Base-by-base conservation (phyloP, 2,113 vertebrate genomes). In the Phasianus colchicus region DNA sequence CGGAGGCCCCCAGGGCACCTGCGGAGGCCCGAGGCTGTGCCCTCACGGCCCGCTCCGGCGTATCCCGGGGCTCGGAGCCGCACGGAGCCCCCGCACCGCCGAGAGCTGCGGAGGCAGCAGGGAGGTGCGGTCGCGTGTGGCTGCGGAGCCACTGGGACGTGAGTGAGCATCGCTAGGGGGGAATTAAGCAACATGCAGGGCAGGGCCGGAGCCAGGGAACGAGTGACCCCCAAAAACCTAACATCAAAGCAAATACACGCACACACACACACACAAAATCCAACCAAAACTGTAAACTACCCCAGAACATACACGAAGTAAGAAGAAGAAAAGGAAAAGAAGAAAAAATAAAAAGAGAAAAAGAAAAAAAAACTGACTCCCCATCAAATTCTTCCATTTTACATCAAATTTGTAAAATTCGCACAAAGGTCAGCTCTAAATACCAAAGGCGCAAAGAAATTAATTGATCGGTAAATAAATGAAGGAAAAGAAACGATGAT, bases 341-440 rank as follows among this genome's bases (percentile, higher is more conserved):
- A 19, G 27, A 17, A 15, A 24, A 32, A 64, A 52, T 11, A 12
- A 18, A 32, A 61, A 17, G 27, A 54, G 52, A 54, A 54, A 54
- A 54, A 30, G 27, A 54, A 69, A 21, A 38, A 38, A 38, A 43
- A 54, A 27, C 52, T 54, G 9, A 48, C 5, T 29, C 12, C 76
- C 25, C 30, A 50, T 21, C 74, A 64, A 27, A 64, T 17, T 88
- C 47, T 93, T 91, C 91, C 75, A 60, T 47, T 92, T 88, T 54
- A 24, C 9, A n/a, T 43, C 8, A 43, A 45, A 65, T 81, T 40
- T 29, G 34, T 29, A 67, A 74, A 80, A 60, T 67, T 40, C 74
- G 36, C 15, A 25, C 10, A 9, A 83, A 77, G 22, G 22, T 92
- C 34, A 13, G 32, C 8, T 91, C 55, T 50, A 60, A 74, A 47